Conservation (phyloP, 2,797 vertebrate species). For the Macrochelys suwanniensis region DNA sequence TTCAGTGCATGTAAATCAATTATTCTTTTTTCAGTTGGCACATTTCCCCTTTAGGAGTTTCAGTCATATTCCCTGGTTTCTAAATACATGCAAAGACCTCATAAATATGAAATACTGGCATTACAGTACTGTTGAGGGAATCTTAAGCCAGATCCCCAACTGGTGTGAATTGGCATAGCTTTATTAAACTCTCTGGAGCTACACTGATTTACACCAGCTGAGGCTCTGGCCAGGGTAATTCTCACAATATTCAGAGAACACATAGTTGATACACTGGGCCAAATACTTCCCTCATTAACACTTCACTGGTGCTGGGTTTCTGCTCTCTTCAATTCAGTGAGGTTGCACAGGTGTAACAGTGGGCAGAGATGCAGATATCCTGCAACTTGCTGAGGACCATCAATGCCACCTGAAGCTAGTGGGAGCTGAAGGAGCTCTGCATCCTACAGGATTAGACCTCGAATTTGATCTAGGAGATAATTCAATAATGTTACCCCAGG, state of each 20-base stretch:
- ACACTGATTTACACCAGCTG: neutral
- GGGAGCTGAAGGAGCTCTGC: neutral
- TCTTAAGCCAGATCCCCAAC: neutral
- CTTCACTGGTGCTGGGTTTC: neutral
- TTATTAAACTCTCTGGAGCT: neutral
- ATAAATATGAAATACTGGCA: neutral
- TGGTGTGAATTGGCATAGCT: neutral
- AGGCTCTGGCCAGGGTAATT: neutral
- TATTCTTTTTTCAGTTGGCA: constrained; percentile 22
- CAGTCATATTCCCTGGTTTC: neutral
- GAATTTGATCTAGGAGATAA: neutral
- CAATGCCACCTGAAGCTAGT: neutral
- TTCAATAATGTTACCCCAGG: neutral
- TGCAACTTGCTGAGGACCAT: neutral
- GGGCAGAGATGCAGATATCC: neutral
- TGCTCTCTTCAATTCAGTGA: neutral
- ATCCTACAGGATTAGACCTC: neutral
- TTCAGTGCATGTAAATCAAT: constrained; percentile 21
- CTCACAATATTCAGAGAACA: neutral
- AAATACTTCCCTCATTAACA: neutral
- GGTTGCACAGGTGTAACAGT: neutral
- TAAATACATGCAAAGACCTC: neutral
- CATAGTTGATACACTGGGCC: neutral
- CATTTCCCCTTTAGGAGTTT: neutral
- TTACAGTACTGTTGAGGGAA: neutral